Evolutionary conservation across 2,113 vertebrate species (phyloP).

Genomic region (Acrocephalus arundinaceus): DNA sequence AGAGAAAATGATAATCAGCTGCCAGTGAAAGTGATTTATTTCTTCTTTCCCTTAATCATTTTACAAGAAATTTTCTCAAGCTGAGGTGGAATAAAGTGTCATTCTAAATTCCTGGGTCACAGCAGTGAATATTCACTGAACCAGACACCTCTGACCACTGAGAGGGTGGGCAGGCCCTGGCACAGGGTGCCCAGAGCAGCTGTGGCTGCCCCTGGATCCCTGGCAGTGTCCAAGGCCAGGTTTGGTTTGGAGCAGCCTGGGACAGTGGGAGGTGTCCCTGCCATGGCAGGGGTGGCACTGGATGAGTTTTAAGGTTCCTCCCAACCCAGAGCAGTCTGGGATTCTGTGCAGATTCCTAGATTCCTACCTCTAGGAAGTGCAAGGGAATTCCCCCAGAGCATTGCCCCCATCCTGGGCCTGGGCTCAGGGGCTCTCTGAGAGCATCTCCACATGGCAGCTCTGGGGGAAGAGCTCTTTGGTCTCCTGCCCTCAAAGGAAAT

Average conservation of each 20-base stretch:
- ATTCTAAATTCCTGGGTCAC: neutral
- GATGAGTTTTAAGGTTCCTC: rapidly evolving
- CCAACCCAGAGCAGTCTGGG: neutral
- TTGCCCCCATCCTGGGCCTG: rapidly evolving
- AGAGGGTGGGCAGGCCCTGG: neutral
- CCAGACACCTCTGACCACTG: neutral
- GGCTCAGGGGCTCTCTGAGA: neutral
- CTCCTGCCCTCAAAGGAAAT: neutral
- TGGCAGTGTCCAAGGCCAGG: neutral
- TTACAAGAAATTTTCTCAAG: neutral
- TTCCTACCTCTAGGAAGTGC: neutral
- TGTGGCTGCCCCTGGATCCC: neutral
- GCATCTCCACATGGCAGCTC: neutral
- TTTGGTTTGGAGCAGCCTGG: neutral
- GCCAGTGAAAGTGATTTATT: neutral
- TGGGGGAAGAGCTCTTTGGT: neutral
- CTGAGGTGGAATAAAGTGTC: neutral
- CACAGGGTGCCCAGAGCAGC: neutral
- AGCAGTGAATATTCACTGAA: neutral
- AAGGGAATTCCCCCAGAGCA: neutral
- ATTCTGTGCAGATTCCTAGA: neutral
- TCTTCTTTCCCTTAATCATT: neutral
- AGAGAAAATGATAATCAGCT: neutral
- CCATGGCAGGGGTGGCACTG: neutral
- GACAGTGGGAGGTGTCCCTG: neutral